Percentiles rank a stretch among this genome's conserved stretches.
These are phyloP conservation scores for Fringilla coelebs DNA, from an alignment of 2,797 vertebrate genomes.

Conservation along the genomic window DNA sequence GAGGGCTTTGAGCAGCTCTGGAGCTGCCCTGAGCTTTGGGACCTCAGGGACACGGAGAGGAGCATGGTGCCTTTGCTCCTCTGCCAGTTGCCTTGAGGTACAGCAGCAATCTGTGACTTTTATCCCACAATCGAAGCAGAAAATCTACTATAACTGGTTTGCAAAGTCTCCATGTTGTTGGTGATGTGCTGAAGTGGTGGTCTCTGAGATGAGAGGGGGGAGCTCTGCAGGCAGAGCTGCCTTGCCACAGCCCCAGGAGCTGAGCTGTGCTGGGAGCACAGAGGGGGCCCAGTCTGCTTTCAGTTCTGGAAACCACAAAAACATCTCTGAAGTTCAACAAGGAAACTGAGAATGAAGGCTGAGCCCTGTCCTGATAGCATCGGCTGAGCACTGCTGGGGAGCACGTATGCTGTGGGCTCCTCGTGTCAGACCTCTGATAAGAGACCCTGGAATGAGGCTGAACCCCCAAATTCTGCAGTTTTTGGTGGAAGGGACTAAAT, in stretches of 20 bases:
- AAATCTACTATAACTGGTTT: not conserved
- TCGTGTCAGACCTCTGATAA: rapidly evolving
- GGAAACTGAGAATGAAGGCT: constrained; percentile 7
- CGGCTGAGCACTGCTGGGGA: not conserved
- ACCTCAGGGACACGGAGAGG: rapidly evolving
- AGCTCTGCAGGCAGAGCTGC: not conserved
- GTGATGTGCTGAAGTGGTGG: not conserved
- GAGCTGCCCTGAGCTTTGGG: not conserved
- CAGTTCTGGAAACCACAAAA: constrained; percentile 44
- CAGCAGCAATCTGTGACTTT: not conserved
- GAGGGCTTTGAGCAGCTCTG: not conserved
- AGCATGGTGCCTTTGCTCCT: not conserved
- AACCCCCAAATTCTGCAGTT: not conserved
- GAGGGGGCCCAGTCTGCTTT: not conserved
- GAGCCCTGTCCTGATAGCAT: not conserved
- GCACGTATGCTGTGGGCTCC: not conserved
- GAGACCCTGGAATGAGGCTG: not conserved
- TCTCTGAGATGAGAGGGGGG: not conserved
- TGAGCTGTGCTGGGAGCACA: not conserved
- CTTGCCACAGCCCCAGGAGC: not conserved
- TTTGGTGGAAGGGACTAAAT: not conserved
- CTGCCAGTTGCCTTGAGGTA: not conserved
- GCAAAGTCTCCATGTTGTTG: rapidly evolving
- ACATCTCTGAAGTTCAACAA: not conserved
- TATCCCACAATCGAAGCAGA: not conserved